Evolutionary conservation across 2,888 invertebrate species (phyloP).

Genomic region (Copidosoma aretas): DNA sequence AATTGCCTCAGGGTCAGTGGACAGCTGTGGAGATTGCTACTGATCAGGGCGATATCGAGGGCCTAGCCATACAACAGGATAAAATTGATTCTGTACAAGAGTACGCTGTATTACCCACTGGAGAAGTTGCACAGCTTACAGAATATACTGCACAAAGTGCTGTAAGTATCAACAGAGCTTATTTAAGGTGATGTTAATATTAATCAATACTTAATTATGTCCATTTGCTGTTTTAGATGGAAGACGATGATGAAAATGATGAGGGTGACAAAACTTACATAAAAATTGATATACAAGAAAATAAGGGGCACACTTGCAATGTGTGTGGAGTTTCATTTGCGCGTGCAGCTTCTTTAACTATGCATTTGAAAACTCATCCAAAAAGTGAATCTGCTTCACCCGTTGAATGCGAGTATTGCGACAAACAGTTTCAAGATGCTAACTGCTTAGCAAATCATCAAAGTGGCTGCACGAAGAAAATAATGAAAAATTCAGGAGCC

Average conservation of each 20-base stretch:
- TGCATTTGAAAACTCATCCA: constrained; percentile 57
- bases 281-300: constrained; percentile 50
- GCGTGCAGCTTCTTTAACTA: constrained; percentile 61
- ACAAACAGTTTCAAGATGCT: constrained; percentile 62
- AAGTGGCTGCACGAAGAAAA: constrained; percentile 56
- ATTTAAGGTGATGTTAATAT: no score
- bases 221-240: constrained; percentile 49
- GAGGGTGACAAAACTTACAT: constrained; percentile 41
- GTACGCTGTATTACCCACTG: constrained; percentile 57
- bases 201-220: neutral
- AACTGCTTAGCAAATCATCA: constrained; percentile 61
- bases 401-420: constrained; percentile 64
- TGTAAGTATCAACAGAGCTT: constrained; percentile 45
- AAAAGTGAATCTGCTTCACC: constrained; percentile 51
- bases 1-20: constrained; percentile 56
- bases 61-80: constrained; percentile 36
- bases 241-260: constrained; percentile 43
- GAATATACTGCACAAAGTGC: constrained; percentile 51
- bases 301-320: constrained; percentile 59
- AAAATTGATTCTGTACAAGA: constrained; percentile 55
- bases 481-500: constrained; percentile 51
- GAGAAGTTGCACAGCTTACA: constrained; percentile 54
- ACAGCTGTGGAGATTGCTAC: constrained; percentile 45
- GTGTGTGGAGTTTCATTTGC: constrained; percentile 62
- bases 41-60: constrained; percentile 41